Evolutionary conservation across 2,888 invertebrate species (phyloP).

Genomic region (Cryptocephalus primarius): DNA sequence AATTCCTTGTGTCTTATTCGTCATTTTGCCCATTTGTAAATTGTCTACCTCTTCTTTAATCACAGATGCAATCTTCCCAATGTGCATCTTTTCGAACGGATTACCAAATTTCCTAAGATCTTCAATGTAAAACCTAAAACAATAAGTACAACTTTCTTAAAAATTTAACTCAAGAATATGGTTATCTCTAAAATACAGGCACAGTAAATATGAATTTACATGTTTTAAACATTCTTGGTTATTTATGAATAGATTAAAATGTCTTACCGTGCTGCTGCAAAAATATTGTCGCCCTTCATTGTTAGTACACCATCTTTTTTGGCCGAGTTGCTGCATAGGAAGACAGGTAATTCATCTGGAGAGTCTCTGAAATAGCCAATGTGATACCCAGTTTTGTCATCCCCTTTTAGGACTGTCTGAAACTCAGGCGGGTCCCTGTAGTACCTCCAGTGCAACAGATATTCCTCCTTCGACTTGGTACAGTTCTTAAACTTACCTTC

Average conservation of each 20-base stretch:
- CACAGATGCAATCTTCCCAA: constrained; percentile 48
- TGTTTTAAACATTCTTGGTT: neutral
- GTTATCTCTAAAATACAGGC: neutral
- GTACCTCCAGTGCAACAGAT: constrained; percentile 79
- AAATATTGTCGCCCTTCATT: constrained; percentile 67
- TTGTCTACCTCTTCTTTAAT: constrained; percentile 53
- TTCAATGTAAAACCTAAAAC: constrained; percentile 43
- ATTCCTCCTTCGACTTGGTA: constrained; percentile 42
- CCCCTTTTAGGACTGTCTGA: constrained; percentile 65
- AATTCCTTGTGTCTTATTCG: constrained; percentile 46
- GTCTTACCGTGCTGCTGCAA: constrained; percentile 66
- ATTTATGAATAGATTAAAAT: neutral
- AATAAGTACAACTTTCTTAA: neutral
- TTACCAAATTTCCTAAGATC: constrained; percentile 40
- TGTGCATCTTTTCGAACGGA: constrained; percentile 53
- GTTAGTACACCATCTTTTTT: constrained; percentile 56
- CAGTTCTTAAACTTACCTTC: constrained; percentile 33
- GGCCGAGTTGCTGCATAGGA: constrained; percentile 68
- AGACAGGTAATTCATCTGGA: constrained; percentile 59
- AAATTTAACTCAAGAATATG: constrained; percentile 1
- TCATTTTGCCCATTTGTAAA: constrained; percentile 47
- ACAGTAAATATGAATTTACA: constrained; percentile 2
- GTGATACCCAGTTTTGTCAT: constrained; percentile 63
- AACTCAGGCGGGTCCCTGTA: constrained; percentile 93
- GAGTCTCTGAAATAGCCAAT: constrained; percentile 86